Evolutionary conservation across 2,113 vertebrate genomes (phyloP).

Genomic region (Hylia prasina): DNA sequence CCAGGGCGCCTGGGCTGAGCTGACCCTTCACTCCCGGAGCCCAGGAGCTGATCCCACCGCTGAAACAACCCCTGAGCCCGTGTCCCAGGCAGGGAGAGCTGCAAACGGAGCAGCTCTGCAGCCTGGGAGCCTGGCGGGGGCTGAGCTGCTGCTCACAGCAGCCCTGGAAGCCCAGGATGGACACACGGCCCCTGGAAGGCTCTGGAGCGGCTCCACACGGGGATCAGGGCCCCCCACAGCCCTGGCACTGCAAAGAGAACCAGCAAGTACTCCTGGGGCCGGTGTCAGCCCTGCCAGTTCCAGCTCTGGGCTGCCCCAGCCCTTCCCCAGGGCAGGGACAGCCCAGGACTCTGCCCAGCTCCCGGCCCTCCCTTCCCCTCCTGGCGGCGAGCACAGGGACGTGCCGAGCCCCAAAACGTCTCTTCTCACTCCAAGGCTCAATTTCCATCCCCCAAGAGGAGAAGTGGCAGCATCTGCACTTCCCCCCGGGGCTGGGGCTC

Average conservation of each 20-base stretch:
- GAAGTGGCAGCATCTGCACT: neutral
- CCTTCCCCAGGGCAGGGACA: neutral
- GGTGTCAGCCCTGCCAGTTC: neutral
- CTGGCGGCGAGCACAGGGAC: neutral
- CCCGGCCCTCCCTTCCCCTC: neutral
- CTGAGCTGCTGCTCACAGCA: neutral
- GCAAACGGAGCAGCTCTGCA: neutral
- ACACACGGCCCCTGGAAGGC: neutral
- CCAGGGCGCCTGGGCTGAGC: neutral
- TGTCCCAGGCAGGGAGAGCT: neutral
- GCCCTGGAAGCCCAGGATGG: neutral
- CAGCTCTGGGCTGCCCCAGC: neutral
- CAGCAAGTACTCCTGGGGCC: neutral
- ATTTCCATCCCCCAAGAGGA: neutral
- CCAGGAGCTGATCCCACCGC: neutral
- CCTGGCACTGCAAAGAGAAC: neutral
- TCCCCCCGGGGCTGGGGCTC: neutral
- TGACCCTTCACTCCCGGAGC: neutral
- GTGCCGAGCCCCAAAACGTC: neutral
- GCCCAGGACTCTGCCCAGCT: accelerated
- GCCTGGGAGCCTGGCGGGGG: neutral
- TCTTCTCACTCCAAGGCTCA: neutral
- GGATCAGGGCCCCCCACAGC: neutral
- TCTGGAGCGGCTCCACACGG: neutral
- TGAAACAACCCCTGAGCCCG: accelerated